Evolutionary conservation across 2,888 invertebrate species (phyloP).

Genomic region (Xestia ashworthii): DNA sequence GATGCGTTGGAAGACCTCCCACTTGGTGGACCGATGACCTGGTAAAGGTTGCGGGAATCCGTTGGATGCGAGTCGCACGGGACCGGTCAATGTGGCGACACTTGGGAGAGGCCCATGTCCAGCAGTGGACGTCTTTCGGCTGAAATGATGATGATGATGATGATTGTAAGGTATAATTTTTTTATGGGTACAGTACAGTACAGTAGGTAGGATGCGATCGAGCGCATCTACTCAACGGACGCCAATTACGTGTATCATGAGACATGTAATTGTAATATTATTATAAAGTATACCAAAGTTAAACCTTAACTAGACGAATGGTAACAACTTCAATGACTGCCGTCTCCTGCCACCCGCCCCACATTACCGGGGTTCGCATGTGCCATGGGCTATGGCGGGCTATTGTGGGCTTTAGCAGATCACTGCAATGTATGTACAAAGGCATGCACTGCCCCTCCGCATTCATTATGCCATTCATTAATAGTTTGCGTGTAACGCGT

Average conservation of each 20-base stretch:
- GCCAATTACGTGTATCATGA: neutral
- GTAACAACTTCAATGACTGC: conserved; percentile 41
- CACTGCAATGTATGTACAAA: neutral
- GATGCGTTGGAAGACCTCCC: too few relatives aligned
- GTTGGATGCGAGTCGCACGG: too few relatives aligned
- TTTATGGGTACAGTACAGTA: too few relatives aligned
- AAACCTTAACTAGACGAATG: conserved; percentile 26
- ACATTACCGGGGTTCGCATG: conserved; percentile 18
- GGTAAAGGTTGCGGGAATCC: too few relatives aligned
- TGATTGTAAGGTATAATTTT: too few relatives aligned
- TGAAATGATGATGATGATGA: too few relatives aligned
- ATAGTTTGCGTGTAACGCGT: conserved; percentile 13
- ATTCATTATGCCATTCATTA: conserved; percentile 29
- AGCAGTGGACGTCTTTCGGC: too few relatives aligned
- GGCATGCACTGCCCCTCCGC: conserved; percentile 13
- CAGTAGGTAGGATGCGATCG: too few relatives aligned
- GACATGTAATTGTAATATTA: neutral
- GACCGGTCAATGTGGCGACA: too few relatives aligned
- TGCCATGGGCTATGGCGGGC: neutral
- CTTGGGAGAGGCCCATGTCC: too few relatives aligned
- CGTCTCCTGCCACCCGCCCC: neutral
- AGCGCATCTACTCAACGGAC: neutral
- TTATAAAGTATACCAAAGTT: too few relatives aligned
- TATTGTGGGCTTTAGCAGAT: conserved; percentile 5
- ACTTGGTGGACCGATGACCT: too few relatives aligned